Evolutionary conservation across 2,113 vertebrate species (phyloP), one percentile per base, ranked within the genome.

Genomic region (Planiliza haematocheilus): DNA sequence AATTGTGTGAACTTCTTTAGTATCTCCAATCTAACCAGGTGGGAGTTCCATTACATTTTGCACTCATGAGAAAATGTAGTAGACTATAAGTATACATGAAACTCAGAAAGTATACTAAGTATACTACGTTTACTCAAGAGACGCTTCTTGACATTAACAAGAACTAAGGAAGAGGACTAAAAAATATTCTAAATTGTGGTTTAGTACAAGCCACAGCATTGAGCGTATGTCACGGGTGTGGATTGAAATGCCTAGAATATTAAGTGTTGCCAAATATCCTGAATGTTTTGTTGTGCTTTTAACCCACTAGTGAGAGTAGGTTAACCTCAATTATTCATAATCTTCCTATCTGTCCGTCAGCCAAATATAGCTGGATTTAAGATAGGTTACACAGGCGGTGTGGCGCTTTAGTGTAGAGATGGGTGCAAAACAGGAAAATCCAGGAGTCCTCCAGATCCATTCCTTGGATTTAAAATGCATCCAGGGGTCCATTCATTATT

Each of bases 111-210:
- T 94, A 94, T 94, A 94, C 94, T 94, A 94, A 94, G 94, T 94
- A 93, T 91, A 94, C 92, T 94, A 94, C 91, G 89, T 94, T 94
- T 94, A 93, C 92, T 92, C 81, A 92, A 88, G 92, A 81, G 77
- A 64, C 43, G 81, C 76, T 30, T 51, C 55, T 65, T 60, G 38
- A 45, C 53, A 42, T 62, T 63, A 50, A 56, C 43, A 52, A 16
- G 17, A 68, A 17, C 58, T 37, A 2, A 20, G 7, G 46, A 76
- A 17, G 53, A 51, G 8, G 42, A 53, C 30, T 36, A 18, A 7
- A 38, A 66, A 74, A 64, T 30, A 41, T 7, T 49, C 13, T 38
- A 46, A 70, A 48, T 18, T 51, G 17, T n/a, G 53, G 7, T 74
- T 43, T 69, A 39, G 1, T 41, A n/a, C 21, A 38, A 46, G 12